Percentiles rank a stretch among this genome's conserved stretches.
phyloP scores from a whole-genome alignment of 2,888 invertebrate species.

The Anoplius nigerrimus region DNA sequence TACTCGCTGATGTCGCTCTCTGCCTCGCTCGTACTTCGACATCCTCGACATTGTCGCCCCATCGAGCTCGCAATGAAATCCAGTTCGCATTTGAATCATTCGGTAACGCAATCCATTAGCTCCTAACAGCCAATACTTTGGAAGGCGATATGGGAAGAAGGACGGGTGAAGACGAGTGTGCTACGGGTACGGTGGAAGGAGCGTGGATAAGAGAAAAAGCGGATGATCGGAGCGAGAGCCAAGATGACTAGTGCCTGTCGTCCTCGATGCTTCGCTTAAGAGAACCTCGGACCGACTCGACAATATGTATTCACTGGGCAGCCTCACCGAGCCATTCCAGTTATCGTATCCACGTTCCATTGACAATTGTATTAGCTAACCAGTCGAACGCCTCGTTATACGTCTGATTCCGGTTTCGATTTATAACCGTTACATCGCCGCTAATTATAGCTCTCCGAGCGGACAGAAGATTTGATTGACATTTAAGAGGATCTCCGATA shows the following conservation, averaged over 20 bases:
- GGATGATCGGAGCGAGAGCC: slow-evolving; percentile 29
- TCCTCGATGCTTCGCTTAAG: not conserved
- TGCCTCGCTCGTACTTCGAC: slow-evolving; percentile 54
- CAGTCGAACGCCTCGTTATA: too few species aligned
- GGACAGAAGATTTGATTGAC: too few species aligned
- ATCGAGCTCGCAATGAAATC: slow-evolving; percentile 68
- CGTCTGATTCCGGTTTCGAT: too few species aligned
- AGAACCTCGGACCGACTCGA: too few species aligned
- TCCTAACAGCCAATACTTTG: slow-evolving; percentile 72
- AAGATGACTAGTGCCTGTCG: slow-evolving; percentile 65
- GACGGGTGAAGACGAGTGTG: too few species aligned
- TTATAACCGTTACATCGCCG: too few species aligned
- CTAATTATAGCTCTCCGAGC: too few species aligned
- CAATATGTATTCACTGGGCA: too few species aligned
- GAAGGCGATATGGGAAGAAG: slow-evolving; percentile 49
- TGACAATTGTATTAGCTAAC: too few species aligned
- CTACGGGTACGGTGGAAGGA: slow-evolving; percentile 11
- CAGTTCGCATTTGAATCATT: slow-evolving; percentile 74
- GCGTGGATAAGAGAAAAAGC: slow-evolving; percentile 28
- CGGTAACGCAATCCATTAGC: slow-evolving; percentile 74
- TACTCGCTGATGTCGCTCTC: slow-evolving; percentile 12
- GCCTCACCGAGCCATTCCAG: too few species aligned
- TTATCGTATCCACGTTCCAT: too few species aligned
- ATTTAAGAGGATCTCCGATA: too few species aligned
- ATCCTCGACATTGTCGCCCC: slow-evolving; percentile 62